Evolutionary conservation across 2,113 vertebrate species (phyloP), one percentile per base, ranked within the genome.

Genomic region (Gymnocephalus cernua): DNA sequence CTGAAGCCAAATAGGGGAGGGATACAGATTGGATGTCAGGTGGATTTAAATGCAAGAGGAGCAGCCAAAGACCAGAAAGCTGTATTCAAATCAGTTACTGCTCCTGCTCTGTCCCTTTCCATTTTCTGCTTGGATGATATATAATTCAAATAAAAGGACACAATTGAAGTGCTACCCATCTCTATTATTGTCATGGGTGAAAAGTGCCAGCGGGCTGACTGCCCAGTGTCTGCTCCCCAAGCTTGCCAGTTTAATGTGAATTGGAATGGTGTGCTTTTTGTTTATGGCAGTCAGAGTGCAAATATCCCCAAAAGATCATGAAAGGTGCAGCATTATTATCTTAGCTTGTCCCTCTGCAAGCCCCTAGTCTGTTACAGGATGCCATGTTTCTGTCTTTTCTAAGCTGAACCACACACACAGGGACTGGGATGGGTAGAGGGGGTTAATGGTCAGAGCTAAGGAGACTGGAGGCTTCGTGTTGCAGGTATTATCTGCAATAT

Each of bases 21-120:
- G 69, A 47, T 81, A 65, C 65, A 84, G 89, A 89, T 80, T 82
- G 85, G 84, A 89, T 80, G 88, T 92, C 88, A 91, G 87, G 83
- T 87, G 79, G 79, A 83, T 80, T 80, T 72, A 78, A 86, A 72
- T 80, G 77, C 27, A 47, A 72, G 71, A 77, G 45, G 79, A 84
- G 79, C 85, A 85, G 73, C 76, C 67, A 81, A 78, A 86, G 25
- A 79, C 15, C 44, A 83, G 25, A 86, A 62, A 74, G 63, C 73
- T 73, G 89, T 74, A 82, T 69, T 76, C 74, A 62, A 79, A 84
- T 86, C 87, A 87, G 68, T 84, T 72, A 61, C 53, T 2, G 41
- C 66, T 88, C 51, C 71, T 69, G 57, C 51, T 73, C 65, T 25
- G 66, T 61, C 71, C 44, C 45, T 73, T 72, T 77, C 57, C 56